Percentiles rank a stretch among this genome's conserved stretches.
phyloP scores from a whole-genome alignment of 2,888 invertebrate species.

The Drosophila colorata region DNA sequence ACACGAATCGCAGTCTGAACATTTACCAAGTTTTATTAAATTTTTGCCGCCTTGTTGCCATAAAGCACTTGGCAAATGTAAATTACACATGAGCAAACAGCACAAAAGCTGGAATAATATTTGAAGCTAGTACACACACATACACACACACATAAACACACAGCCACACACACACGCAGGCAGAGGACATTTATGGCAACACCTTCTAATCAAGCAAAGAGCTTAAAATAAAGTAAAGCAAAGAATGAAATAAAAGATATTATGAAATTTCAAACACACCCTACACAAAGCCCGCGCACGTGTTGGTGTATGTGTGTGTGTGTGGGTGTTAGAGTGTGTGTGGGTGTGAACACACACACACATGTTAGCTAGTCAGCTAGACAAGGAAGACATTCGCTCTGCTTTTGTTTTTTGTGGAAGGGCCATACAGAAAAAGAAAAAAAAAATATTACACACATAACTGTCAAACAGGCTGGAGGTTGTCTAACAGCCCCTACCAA shows the following conservation, averaged over 20 bases:
- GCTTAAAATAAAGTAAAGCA: conserved; percentile 80
- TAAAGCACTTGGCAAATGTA: conserved; percentile 73
- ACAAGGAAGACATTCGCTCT: conserved; percentile 36
- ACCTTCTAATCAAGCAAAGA: conserved; percentile 81
- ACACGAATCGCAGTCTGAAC: conserved; percentile 13
- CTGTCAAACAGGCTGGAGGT: conserved; percentile 60
- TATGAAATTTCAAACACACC: conserved; percentile 80
- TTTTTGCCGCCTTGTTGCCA: conserved; percentile 59
- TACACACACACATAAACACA: conserved; percentile 13
- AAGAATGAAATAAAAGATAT: conserved; percentile 79
- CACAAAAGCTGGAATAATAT: conserved; percentile 65
- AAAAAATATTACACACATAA: conserved; percentile 74
- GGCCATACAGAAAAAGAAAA: conserved; percentile 13
- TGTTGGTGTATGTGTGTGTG: conserved; percentile 4
- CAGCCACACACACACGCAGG: conserved; percentile 6
- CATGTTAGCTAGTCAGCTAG: conserved; percentile 27
- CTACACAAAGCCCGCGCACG: conserved; percentile 28
- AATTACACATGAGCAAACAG: conserved; percentile 69
- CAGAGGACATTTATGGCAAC: conserved; percentile 75
- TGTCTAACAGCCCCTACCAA: conserved; percentile 7
- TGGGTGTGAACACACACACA: conserved; percentile 21
- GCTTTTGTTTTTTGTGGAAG: conserved; percentile 26
- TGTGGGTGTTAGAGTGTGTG: conserved; percentile 18
- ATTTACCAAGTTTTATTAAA: conserved; percentile 69
- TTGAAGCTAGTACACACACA: conserved; percentile 38